A percentile compares a stretch with the other conserved stretches of the same genome.
phyloP scores from a whole-genome alignment of 2,113 vertebrate species.

The Collichthys lucidus region DNA sequence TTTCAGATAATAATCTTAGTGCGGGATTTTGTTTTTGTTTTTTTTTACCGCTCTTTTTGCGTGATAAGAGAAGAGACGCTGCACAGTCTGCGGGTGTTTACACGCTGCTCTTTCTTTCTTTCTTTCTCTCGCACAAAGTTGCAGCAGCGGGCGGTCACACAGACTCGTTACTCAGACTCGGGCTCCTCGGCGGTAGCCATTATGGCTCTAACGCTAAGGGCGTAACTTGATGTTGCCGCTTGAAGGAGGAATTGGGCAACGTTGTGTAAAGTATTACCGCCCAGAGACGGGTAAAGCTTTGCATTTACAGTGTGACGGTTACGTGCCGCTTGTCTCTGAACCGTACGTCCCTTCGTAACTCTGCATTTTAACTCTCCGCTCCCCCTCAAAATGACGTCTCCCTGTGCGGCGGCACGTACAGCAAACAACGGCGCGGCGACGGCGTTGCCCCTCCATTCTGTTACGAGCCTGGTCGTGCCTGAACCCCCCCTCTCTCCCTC shows the following conservation, averaged over 20 bases:
- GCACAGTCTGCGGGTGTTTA: neutral
- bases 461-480: slow-evolving; percentile 69
- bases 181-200: slow-evolving; percentile 70
- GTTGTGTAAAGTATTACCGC: neutral
- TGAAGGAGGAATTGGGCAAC: neutral
- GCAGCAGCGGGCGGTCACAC: too few relatives aligned
- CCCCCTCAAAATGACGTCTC: slow-evolving; percentile 85
- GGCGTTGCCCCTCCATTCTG: slow-evolving; percentile 80
- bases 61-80: neutral
- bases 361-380: slow-evolving; percentile 76
- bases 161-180: neutral
- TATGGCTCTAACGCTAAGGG: slow-evolving; percentile 62
- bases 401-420: slow-evolving; percentile 86
- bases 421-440: slow-evolving; percentile 81
- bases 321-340: slow-evolving; percentile 78
- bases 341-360: slow-evolving; percentile 82
- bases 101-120: neutral
- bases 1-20: neutral
- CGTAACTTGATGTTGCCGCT: slow-evolving; percentile 35
- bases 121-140: too few relatives aligned
- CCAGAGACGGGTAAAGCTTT: slow-evolving; percentile 43
- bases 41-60: neutral
- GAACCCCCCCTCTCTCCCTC: slow-evolving; percentile 58
- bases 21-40: too few relatives aligned
- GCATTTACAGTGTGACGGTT: slow-evolving; percentile 70